Percentiles rank a stretch among this genome's conserved stretches.
phyloP scores from a whole-genome alignment of 2,888 invertebrate species.

The Eubasilissa splendida region DNA sequence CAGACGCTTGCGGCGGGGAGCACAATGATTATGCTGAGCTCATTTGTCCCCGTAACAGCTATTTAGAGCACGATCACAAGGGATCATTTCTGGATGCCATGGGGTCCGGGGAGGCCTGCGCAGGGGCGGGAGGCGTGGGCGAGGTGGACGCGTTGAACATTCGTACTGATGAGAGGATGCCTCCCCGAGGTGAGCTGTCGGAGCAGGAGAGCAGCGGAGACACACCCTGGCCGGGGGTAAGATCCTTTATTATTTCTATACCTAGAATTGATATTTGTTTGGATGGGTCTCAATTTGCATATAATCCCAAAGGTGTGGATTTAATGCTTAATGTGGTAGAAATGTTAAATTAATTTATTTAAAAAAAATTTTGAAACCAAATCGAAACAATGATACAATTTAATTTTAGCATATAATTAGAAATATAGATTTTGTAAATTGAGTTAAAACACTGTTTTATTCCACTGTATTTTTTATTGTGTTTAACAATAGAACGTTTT shows the following conservation, averaged over 20 bases:
- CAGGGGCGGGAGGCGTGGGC: constrained; percentile 60
- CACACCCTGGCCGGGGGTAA: constrained; percentile 82
- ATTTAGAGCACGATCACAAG: constrained; percentile 48
- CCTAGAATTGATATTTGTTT: too few relatives aligned
- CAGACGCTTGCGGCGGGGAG: constrained; percentile 37
- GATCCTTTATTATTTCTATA: constrained; percentile 57
- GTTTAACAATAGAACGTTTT: too few relatives aligned
- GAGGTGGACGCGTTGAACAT: constrained; percentile 75
- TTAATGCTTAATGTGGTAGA: too few relatives aligned
- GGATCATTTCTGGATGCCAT: constrained; percentile 50
- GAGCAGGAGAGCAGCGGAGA: constrained; percentile 91
- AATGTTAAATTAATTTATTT: neutral
- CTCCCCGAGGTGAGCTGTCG: constrained; percentile 88
- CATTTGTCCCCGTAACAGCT: constrained; percentile 44
- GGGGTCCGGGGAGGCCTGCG: constrained; percentile 46
- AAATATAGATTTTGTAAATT: too few relatives aligned
- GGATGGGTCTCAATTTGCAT: too few relatives aligned
- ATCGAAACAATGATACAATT: too few relatives aligned
- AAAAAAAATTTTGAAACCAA: too few relatives aligned
- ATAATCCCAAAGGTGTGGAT: too few relatives aligned
- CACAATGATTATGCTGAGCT: constrained; percentile 64
- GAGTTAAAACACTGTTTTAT: too few relatives aligned
- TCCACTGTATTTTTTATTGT: too few relatives aligned
- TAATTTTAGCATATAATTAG: too few relatives aligned
- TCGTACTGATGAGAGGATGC: constrained; percentile 89